Evolutionary conservation across 1,140 invertebrate species (phyloP).

Genomic region (Scaptomyza pallida): DNA sequence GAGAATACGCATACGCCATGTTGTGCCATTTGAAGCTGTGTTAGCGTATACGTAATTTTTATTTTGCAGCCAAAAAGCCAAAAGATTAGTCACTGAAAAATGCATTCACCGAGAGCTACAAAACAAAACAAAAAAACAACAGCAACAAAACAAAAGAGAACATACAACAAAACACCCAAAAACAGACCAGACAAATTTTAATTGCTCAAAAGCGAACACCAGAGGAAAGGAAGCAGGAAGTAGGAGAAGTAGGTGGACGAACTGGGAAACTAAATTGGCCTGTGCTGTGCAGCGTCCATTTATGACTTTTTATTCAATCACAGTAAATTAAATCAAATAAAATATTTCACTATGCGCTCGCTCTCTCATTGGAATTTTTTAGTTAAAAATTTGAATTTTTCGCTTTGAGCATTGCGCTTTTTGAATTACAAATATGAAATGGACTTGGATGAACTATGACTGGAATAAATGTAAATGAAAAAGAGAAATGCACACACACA

Average conservation of each 20-base stretch:
- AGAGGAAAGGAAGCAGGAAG: neutral
- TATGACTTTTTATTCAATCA: conserved; percentile 76
- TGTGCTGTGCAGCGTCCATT: conserved; percentile 47
- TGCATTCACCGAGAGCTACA: conserved; percentile 46
- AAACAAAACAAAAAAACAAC: conserved; percentile 38
- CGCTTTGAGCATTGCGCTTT: conserved; percentile 50
- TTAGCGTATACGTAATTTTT: conserved; percentile 80
- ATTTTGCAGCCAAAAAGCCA: conserved; percentile 67
- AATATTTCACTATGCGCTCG: conserved; percentile 22
- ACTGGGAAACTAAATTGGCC: conserved; percentile 58
- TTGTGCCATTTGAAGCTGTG: conserved; percentile 77
- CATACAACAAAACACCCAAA: conserved; percentile 39
- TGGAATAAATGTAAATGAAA: neutral
- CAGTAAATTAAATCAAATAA: conserved; percentile 65
- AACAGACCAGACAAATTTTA: conserved; percentile 69
- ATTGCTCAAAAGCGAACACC: conserved; percentile 70
- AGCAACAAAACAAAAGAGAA: conserved; percentile 22
- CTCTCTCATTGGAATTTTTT: conserved; percentile 20
- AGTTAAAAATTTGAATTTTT: conserved; percentile 24
- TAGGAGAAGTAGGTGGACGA: neutral
- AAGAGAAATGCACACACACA: no score
- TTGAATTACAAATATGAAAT: conserved; percentile 13
- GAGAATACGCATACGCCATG: conserved; percentile 64
- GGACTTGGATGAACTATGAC: no score
- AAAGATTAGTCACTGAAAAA: conserved; percentile 61